Percentiles rank a stretch among this genome's conserved stretches.
Conservation (phyloP, 2,888 invertebrate species). For the Tetheella fluctuosa region DNA sequence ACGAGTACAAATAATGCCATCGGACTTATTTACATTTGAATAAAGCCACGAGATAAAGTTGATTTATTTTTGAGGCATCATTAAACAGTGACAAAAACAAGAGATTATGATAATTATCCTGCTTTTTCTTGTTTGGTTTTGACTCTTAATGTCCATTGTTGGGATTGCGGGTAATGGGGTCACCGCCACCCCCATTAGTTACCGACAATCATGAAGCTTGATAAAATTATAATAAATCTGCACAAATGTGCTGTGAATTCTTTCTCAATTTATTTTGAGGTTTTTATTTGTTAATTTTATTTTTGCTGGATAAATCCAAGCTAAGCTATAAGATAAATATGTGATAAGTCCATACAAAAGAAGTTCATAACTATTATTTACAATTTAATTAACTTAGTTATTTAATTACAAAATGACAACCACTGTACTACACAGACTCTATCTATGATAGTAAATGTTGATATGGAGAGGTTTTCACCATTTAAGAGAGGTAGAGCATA, state of each 20-base stretch:
- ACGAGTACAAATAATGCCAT: not conserved
- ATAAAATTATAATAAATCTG: constrained; percentile 12
- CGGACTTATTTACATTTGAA: constrained; percentile 11
- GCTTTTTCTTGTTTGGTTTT: constrained; percentile 28
- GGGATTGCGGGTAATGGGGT: constrained; percentile 4
- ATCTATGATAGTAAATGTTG: too few species aligned
- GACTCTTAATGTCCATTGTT: constrained; percentile 23
- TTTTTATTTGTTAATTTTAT: not conserved
- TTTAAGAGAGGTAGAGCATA: too few species aligned
- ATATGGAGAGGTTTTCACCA: too few species aligned
- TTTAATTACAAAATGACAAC: too few species aligned
- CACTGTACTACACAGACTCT: too few species aligned
- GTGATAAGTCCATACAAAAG: too few species aligned
- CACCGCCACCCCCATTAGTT: not conserved
- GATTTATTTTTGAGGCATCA: constrained; percentile 35
- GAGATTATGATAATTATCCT: constrained; percentile 44
- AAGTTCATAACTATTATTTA: too few species aligned
- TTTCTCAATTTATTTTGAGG: not conserved
- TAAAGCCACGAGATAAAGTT: constrained; percentile 15
- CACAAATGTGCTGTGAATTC: not conserved
- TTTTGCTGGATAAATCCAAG: too few species aligned
- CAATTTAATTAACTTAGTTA: too few species aligned
- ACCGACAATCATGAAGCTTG: constrained; percentile 3
- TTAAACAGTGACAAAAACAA: constrained; percentile 42
- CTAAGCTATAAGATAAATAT: too few species aligned